Conservation (phyloP, 2,888 invertebrate genomes). For the Bedellia somnulentella region DNA sequence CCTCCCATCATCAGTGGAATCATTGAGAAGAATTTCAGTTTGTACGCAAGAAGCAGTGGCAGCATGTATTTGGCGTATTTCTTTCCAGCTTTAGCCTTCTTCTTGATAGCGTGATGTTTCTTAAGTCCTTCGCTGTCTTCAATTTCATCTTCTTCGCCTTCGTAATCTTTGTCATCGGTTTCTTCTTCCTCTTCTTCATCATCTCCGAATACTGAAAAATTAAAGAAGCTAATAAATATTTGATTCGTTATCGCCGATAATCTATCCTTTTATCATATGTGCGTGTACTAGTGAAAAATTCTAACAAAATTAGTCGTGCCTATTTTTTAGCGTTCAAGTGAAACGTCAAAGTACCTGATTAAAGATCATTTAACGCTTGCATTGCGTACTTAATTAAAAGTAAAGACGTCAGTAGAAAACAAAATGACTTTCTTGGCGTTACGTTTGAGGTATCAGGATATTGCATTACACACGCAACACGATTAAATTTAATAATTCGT, state of each 20-base stretch:
- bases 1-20: conserved; percentile 76
- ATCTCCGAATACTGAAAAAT: conserved; percentile 13
- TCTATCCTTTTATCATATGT: too few species aligned
- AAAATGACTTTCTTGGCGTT: too few species aligned
- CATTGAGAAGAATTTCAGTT: conserved; percentile 78
- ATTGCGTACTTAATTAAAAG: too few species aligned
- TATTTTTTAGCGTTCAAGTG: too few species aligned
- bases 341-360: too few species aligned
- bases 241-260: too few species aligned
- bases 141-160: conserved; percentile 11
- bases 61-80: conserved; percentile 71
- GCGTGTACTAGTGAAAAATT: too few species aligned
- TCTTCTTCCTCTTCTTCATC: conserved; percentile 23
- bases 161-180: conserved; percentile 21
- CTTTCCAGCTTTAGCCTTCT: conserved; percentile 30
- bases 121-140: conserved; percentile 8
- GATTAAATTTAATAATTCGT: too few species aligned
- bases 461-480: too few species aligned
- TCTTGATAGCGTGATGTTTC: conserved; percentile 8
- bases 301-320: too few species aligned
- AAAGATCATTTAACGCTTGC: too few species aligned
- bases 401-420: too few species aligned
- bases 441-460: neutral
- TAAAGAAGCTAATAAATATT: neutral
- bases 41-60: conserved; percentile 79